phyloP scores from a whole-genome alignment of 2,888 invertebrate species.

The Diarsia rubi region DNA sequence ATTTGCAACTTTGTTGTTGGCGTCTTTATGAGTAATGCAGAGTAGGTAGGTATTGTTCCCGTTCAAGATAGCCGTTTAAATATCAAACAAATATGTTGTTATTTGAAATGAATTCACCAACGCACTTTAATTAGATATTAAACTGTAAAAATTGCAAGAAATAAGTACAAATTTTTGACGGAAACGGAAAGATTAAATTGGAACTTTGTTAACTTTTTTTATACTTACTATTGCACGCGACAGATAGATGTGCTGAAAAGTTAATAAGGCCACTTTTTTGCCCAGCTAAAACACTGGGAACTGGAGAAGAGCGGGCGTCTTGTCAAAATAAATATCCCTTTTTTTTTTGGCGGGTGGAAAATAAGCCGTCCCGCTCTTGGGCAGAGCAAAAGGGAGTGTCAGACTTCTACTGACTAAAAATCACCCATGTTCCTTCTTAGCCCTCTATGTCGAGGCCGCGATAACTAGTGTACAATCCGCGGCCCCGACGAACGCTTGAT shows the following conservation, averaged over 20 bases:
- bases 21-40: not conserved
- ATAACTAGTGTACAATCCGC: too few relatives aligned
- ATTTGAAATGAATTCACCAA: slow-evolving; percentile 6
- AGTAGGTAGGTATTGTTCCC: not conserved
- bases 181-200: not conserved
- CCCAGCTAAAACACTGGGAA: not conserved
- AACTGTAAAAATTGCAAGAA: not conserved
- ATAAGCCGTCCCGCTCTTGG: too few relatives aligned
- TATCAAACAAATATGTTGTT: not conserved
- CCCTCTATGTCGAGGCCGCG: too few relatives aligned
- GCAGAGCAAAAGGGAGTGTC: too few relatives aligned
- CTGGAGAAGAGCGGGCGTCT: too few relatives aligned
- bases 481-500: too few relatives aligned
- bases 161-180: not conserved
- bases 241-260: not conserved
- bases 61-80: not conserved
- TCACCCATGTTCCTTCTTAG: too few relatives aligned
- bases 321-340: too few relatives aligned
- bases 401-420: too few relatives aligned
- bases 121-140: slow-evolving; percentile 1
- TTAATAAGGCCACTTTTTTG: not conserved
- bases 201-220: not conserved
- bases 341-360: too few relatives aligned
- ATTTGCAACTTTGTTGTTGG: slow-evolving; percentile 15
- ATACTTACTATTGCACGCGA: not conserved